Conservation (phyloP, 2,113 vertebrate genomes). For the Tonatia bakeri region DNA sequence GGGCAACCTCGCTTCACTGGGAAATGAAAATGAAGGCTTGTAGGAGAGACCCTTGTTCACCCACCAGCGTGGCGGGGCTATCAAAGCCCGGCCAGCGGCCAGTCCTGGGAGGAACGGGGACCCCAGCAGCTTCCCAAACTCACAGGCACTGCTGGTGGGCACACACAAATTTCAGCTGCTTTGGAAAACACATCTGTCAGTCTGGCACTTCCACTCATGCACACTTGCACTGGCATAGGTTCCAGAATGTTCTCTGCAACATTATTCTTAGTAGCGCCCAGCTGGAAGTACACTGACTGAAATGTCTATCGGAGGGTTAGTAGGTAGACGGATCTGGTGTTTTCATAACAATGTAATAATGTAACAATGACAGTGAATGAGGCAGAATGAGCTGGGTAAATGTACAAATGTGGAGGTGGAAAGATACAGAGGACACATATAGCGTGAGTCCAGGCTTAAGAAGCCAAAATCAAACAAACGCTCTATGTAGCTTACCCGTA, state of each 20-base stretch:
- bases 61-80: fast-evolving
- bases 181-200: neutral
- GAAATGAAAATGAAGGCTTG: neutral
- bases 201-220: neutral
- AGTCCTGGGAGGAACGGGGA: fast-evolving
- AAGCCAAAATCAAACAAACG: neutral
- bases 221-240: neutral
- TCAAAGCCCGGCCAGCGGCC: neutral
- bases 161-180: neutral
- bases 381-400: neutral
- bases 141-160: neutral
- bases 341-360: neutral
- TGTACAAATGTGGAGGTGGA: neutral
- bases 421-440: neutral
- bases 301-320: neutral
- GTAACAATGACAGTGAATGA: fast-evolving
- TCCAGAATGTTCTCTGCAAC: neutral
- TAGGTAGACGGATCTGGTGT: neutral
- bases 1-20: neutral
- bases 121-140: neutral
- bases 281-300: neutral
- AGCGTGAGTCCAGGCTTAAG: neutral
- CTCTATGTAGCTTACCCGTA: neutral
- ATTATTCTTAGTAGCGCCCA: neutral
- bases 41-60: neutral